Percentiles rank a stretch among this genome's conserved stretches.
Evolutionary conservation across 2,113 vertebrate species (phyloP).

Genomic region (Stercorarius parasiticus): DNA sequence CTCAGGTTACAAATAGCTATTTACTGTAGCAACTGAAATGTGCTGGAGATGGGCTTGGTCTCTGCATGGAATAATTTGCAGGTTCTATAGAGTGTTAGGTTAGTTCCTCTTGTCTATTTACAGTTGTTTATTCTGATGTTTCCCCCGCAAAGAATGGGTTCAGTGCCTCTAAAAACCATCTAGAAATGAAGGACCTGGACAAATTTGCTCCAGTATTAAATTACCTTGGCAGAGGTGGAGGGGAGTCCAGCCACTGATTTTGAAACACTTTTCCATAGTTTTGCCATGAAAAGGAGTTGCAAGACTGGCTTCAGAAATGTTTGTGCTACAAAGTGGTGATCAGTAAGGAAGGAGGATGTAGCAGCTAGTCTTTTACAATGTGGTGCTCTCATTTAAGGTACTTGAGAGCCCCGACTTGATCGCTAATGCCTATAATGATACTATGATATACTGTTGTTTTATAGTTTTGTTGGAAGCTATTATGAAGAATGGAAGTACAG

Average conservation of each 20-base stretch:
- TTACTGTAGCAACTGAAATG: background rate
- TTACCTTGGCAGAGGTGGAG: background rate
- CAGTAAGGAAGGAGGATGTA: background rate
- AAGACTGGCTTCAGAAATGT: background rate
- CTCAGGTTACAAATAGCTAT: background rate
- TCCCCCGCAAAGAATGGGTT: background rate
- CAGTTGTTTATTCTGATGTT: background rate
- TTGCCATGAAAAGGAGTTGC: fast-evolving
- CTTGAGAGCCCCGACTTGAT: background rate
- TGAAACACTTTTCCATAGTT: background rate
- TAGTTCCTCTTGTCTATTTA: background rate
- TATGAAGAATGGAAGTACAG: conserved; percentile 86
- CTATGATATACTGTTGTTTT: conserved; percentile 12
- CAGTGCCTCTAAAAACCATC: background rate
- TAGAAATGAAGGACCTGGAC: background rate
- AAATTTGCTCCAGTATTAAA: background rate
- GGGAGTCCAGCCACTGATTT: background rate
- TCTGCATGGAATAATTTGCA: background rate
- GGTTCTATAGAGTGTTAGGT: background rate
- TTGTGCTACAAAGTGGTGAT: background rate
- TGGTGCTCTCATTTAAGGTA: background rate
- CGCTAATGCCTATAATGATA: background rate
- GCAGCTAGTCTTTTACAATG: background rate
- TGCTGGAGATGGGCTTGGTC: background rate
- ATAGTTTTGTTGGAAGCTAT: conserved; percentile 88